These are phyloP conservation scores for Gari tellinella DNA, from an alignment of 2,888 invertebrate species.

Conservation along the genomic window DNA sequence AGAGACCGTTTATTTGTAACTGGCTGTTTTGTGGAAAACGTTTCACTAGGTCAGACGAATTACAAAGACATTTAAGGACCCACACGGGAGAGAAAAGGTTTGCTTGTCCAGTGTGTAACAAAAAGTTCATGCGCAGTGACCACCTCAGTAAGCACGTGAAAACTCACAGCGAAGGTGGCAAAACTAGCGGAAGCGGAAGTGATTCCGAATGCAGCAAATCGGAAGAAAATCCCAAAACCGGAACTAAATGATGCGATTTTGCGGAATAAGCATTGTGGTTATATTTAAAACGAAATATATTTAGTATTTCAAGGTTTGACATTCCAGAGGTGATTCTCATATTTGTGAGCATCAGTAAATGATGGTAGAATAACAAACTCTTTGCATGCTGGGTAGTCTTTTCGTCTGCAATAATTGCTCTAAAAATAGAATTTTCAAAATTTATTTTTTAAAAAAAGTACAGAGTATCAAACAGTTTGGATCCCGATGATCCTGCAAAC, in stretches of 20 bases:
- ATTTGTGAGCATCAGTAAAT: too few species aligned
- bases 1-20: slow-evolving; percentile 98
- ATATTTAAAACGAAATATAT: background rate
- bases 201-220: slow-evolving; percentile 65
- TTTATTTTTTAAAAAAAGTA: too few species aligned
- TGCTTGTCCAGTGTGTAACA: slow-evolving; percentile 94
- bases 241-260: slow-evolving; percentile 7
- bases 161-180: slow-evolving; percentile 88
- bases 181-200: slow-evolving; percentile 71
- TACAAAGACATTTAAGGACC: slow-evolving; percentile 97
- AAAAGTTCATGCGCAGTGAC: slow-evolving; percentile 96
- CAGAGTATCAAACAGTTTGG: too few species aligned
- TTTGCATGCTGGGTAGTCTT: too few species aligned
- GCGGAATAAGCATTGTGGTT: background rate
- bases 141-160: slow-evolving; percentile 97
- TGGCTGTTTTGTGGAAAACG: slow-evolving; percentile 99
- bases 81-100: slow-evolving; percentile 97
- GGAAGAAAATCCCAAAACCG: slow-evolving; percentile 40
- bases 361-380: too few species aligned
- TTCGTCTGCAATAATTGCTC: too few species aligned
- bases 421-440: too few species aligned
- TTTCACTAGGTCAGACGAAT: slow-evolving; percentile 97
- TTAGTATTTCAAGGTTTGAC: background rate
- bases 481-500: too few species aligned
- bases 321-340: too few species aligned